Percentiles rank a stretch among this genome's conserved stretches.
These are phyloP conservation scores for Zeugodacus cucurbitae DNA, from an alignment of 1,140 invertebrate genomes.

Conservation along the genomic window DNA sequence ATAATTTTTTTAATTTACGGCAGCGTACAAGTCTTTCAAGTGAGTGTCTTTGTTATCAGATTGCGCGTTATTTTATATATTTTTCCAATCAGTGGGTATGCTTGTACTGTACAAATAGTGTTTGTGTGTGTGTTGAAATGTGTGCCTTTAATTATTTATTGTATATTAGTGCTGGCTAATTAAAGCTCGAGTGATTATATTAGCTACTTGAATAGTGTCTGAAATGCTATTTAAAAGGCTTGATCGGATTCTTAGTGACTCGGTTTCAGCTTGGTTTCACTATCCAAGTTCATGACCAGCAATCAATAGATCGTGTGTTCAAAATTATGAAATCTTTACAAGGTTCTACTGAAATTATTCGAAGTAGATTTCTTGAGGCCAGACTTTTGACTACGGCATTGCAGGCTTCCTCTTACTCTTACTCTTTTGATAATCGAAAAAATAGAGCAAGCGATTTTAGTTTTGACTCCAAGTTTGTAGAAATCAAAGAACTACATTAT, in stretches of 20 bases:
- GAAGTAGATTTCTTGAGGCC: too few species aligned
- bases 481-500: background rate
- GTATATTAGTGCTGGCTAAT: background rate
- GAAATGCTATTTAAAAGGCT: background rate
- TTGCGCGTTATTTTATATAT: background rate
- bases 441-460: too few species aligned
- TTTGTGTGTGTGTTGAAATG: background rate
- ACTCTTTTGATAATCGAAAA: too few species aligned
- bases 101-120: background rate
- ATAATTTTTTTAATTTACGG: conserved; percentile 35
- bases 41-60: conserved; percentile 27
- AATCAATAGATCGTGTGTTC: too few species aligned
- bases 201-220: background rate
- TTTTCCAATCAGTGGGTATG: background rate
- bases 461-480: too few species aligned
- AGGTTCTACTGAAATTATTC: too few species aligned
- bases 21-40: background rate
- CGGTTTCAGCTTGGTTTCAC: too few species aligned
- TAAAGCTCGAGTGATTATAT: background rate
- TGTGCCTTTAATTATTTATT: too few species aligned
- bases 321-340: too few species aligned
- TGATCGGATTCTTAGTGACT: background rate
- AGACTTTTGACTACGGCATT: too few species aligned
- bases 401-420: too few species aligned
- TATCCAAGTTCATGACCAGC: too few species aligned